phyloP scores from a whole-genome alignment of 2,113 vertebrate species.

The Platysteira castanea region DNA sequence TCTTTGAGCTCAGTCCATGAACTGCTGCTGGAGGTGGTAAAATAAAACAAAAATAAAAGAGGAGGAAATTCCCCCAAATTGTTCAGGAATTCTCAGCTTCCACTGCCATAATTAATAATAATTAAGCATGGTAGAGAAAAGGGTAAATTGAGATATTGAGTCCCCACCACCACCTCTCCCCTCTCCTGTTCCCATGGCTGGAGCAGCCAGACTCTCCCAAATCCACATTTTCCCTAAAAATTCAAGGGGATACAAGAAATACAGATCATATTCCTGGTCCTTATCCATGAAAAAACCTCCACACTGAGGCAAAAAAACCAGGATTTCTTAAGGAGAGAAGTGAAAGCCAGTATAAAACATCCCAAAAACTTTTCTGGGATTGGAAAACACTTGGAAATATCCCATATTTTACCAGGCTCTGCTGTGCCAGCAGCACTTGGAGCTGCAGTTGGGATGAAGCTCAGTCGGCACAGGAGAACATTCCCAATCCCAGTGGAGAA shows the following conservation, averaged over 20 bases:
- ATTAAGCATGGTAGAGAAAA: neutral
- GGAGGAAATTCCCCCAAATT: fast-evolving
- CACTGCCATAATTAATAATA: fast-evolving
- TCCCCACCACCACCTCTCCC: neutral
- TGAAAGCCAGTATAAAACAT: fast-evolving
- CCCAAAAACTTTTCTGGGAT: neutral
- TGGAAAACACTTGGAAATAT: neutral
- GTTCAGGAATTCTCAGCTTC: fast-evolving
- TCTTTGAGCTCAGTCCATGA: neutral
- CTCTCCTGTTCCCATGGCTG: neutral
- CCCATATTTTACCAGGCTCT: neutral
- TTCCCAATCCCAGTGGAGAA: neutral
- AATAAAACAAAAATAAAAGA: neutral
- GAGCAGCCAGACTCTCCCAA: neutral
- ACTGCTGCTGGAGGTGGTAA: fast-evolving
- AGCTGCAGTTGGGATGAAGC: neutral
- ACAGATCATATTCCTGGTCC: fast-evolving
- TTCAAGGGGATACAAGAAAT: fast-evolving
- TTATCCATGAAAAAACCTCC: fast-evolving
- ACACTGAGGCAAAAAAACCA: fast-evolving
- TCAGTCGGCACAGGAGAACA: fast-evolving
- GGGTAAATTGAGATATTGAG: fast-evolving
- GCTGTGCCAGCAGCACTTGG: fast-evolving
- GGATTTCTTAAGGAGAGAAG: neutral
- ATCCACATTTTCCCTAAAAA: neutral